Evolutionary conservation across 2,113 vertebrate species (phyloP), one percentile per base, ranked within the genome.

Genomic region (Petromus typicus): DNA sequence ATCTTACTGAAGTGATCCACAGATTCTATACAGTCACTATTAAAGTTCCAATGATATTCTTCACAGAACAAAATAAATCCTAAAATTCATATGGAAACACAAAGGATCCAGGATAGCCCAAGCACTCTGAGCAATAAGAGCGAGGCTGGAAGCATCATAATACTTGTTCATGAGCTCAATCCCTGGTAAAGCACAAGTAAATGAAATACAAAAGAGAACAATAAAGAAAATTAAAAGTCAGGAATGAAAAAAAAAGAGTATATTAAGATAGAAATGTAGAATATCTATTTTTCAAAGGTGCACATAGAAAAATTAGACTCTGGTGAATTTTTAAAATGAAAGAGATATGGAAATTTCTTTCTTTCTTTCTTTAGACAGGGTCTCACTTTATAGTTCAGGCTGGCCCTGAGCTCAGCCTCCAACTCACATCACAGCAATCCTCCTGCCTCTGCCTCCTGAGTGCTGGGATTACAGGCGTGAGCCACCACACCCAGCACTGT

Each of bases 271-370:
- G 48, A 51, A 51, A 51, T 51, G 48, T 51, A 51, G 48, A 51
- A 51, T 51, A 51, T 51, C 48, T 51, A 51, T 51, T 51, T 51
- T 17, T 86, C 87, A 94, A 85, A 87, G 37, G 3, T 80, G 40
- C 54, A 73, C 88, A n/a, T 75, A 71, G 51, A 94, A 95, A 64
- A 93, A 71, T 34, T 81, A 10, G n/a, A 82, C 30, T 83, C 83
- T 80, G 43, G 37, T 92, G 45, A 92, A 80, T 89, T 94, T 86
- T 37, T 90, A 83, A 92, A 94, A 40, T 48, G 22, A 79, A 73
- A 89, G 10, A 51, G 48, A 51, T 51, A 7, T 51, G 48, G 48
- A 51, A 51, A 51, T 51, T 51, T 51, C 48, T n/a, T n/a, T n/a
- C n/a, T n/a, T n/a, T n/a, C n/a, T n/a, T n/a, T n/a, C n/a, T n/a